phyloP scores from a whole-genome alignment of 92 coral and sea anemone species.

The Muricea muricata region DNA sequence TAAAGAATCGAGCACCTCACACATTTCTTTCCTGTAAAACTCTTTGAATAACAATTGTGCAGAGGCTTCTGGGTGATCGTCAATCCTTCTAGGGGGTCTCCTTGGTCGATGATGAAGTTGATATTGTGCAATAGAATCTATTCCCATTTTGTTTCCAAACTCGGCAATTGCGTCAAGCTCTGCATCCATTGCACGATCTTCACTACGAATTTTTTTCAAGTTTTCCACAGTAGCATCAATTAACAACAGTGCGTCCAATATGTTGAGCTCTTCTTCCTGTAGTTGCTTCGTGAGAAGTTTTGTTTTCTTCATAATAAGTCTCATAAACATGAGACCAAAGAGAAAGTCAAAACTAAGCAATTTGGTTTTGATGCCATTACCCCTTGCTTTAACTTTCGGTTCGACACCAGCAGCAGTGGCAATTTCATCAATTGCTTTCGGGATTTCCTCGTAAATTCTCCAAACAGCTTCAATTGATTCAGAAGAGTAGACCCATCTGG shows the following conservation, averaged over 20 bases:
- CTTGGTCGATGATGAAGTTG: constrained; percentile 21
- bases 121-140: not conserved
- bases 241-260: not conserved
- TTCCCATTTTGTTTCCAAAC: not conserved
- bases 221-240: not conserved
- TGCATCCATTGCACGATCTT: not conserved
- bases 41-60: not conserved
- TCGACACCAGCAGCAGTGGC: not conserved
- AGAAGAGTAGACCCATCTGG: constrained; percentile 5
- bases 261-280: constrained; percentile 17
- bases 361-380: not conserved
- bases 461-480: constrained; percentile 16
- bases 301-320: constrained; percentile 11
- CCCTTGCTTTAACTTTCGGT: not conserved
- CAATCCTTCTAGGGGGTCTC: constrained; percentile 23
- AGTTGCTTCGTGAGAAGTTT: not conserved
- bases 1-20: not conserved
- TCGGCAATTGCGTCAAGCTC: constrained; percentile 9
- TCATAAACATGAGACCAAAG: constrained; percentile 10
- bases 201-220: not conserved
- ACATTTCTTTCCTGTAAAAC: constrained; percentile 10
- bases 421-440: not conserved
- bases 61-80: not conserved
- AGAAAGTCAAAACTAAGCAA: not conserved
- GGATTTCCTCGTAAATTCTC: not conserved